A percentile compares a stretch with the other conserved stretches of the same genome.
Evolutionary conservation across 2,113 vertebrate species (phyloP).

Genomic region (Hyaena hyaena): DNA sequence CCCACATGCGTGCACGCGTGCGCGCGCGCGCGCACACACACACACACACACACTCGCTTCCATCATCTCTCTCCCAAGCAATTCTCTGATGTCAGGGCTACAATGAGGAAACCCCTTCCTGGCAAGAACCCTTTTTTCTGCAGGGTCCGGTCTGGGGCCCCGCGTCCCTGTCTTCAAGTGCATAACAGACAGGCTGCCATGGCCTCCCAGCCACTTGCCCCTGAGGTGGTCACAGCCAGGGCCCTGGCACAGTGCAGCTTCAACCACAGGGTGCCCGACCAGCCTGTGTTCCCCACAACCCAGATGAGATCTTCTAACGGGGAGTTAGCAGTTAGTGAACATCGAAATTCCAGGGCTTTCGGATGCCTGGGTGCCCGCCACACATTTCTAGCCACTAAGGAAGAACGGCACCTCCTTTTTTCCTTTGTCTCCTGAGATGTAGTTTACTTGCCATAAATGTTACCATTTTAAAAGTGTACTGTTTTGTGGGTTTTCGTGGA

Average conservation of each 20-base stretch:
- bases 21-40: accelerated
- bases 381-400: neutral
- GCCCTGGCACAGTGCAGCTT: neutral
- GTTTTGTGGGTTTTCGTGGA: neutral
- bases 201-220: neutral
- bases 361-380: accelerated
- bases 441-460: neutral
- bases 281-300: neutral
- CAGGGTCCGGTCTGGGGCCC: neutral
- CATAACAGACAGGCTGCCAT: neutral
- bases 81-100: neutral
- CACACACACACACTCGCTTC: too few relatives aligned
- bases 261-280: neutral
- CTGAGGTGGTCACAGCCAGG: neutral
- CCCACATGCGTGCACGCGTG: accelerated
- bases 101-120: neutral
- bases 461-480: neutral
- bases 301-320: neutral
- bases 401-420: neutral
- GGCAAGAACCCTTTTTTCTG: neutral
- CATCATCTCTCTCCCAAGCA: neutral
- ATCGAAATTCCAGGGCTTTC: too few relatives aligned
- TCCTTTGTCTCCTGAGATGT: neutral
- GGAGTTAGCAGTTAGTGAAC: neutral
- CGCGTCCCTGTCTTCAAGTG: neutral